Evolutionary conservation across 1,140 invertebrate species (phyloP), one percentile per base, ranked within the genome.

Genomic region (Pentalonia nigronervosa): DNA sequence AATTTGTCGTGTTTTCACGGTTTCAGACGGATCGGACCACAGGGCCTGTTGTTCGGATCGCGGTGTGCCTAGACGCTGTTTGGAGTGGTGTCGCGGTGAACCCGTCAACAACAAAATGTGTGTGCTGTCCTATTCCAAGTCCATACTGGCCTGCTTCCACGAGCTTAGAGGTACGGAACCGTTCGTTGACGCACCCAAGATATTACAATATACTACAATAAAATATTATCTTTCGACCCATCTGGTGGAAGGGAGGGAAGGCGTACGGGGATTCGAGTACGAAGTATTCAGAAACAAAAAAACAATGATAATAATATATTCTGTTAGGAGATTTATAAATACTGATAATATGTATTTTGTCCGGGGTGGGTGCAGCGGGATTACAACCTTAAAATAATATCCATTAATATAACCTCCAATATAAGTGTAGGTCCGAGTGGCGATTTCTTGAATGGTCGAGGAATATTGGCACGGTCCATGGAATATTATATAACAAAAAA

Each of bases 101-200:
- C 95, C 97, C 0, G 94, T 96, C 41, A 96, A 96, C 93, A 96
- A 96, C 56, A 96, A 96, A 91, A 95, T 96, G 2, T 98, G 97
- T 94, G 96, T 97, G 3, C 94, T 98, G 4, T 96, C 96, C 47
- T 97, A 97, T 94, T 97, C 97, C 2, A 96, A 97, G 88, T 96
- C 97, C 67, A 98, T 98, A 60, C 96, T 98, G 83, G 96, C 96
- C 23, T 98, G 98, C 95, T 98, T 98, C 95, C 96, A 98, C 88
- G 97, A 98, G 95, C 96, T 97, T 34, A 96, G 97, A 93, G 97
- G 97, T 95, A 96, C 96, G 53, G 76, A n/a, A 45, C 7, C 47
- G 20, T 25, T 56, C n/a, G 0, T 67, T 30, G 14, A 1, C 21
- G 50, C 50, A 0, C 50, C 50, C 50, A 2, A 50, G 47, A 41